These are phyloP conservation scores for Rhinolophus sinicus DNA, from an alignment of 2,113 vertebrate species.

Conservation along the genomic window DNA sequence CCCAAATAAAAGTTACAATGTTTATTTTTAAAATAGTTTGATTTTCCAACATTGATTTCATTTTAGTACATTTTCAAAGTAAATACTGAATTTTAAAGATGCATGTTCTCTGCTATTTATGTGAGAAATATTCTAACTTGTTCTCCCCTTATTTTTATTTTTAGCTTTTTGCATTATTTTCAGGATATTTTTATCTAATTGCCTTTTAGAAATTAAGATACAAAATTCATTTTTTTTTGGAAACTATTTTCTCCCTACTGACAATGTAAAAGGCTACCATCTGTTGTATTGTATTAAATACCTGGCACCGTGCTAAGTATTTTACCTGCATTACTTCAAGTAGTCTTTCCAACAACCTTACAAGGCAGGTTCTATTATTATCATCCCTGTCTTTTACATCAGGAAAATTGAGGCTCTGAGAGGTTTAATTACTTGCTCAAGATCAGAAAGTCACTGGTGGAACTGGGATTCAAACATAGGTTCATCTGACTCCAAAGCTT, in stretches of 20 bases:
- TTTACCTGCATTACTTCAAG: background rate
- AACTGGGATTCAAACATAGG: slow-evolving; percentile 28
- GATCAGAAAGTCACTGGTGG: slow-evolving; percentile 44
- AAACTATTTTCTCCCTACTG: slow-evolving; percentile 27
- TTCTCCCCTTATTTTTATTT: background rate
- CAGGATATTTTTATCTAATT: slow-evolving; percentile 52
- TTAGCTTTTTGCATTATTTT: background rate
- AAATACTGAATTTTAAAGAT: slow-evolving; percentile 39
- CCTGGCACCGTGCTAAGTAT: background rate
- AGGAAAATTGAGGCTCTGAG: slow-evolving; percentile 34
- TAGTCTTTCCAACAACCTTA: background rate
- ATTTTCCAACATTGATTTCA: slow-evolving; percentile 49
- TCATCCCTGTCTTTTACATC: background rate
- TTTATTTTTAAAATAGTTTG: slow-evolving; percentile 47
- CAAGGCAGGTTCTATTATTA: background rate
- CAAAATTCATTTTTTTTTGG: background rate
- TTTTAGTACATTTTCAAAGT: slow-evolving; percentile 51
- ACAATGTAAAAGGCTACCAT: slow-evolving; percentile 16
- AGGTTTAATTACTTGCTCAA: slow-evolving; percentile 35
- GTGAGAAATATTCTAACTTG: slow-evolving; percentile 35
- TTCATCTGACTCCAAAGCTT: slow-evolving; percentile 51
- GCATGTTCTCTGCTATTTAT: background rate
- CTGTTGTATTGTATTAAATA: slow-evolving; percentile 12
- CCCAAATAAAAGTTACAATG: background rate
- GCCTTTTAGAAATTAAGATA: slow-evolving; percentile 39